Conservation (phyloP, 2,113 vertebrate species). For the Megaceryle torquata region DNA sequence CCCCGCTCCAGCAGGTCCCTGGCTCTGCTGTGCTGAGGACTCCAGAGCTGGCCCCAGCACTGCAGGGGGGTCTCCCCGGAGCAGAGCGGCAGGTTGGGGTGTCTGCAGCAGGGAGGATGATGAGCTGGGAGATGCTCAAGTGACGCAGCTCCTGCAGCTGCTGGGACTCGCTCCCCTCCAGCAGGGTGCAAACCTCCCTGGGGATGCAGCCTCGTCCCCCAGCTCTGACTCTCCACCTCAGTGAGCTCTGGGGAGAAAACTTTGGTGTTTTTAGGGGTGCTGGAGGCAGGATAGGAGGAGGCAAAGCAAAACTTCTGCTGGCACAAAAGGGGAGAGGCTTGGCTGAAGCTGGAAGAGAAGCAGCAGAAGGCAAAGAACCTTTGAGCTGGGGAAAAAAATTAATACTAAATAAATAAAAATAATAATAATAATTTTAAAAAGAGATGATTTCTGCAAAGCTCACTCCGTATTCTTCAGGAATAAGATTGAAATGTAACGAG, state of each 20-base stretch:
- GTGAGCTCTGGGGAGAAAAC: background rate
- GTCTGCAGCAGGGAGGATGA: background rate
- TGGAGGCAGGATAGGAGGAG: background rate
- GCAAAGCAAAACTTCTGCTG: background rate
- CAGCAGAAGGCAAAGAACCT: background rate
- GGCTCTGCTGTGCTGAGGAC: too few species aligned
- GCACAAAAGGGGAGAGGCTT: background rate
- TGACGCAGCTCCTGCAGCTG: background rate
- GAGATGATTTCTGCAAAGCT: background rate
- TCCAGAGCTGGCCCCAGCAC: too few species aligned
- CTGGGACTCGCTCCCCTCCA: background rate
- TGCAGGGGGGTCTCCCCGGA: too few species aligned
- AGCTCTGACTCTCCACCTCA: background rate
- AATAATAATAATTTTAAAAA: background rate
- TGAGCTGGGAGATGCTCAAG: background rate
- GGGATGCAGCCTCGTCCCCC: background rate
- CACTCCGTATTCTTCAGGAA: background rate
- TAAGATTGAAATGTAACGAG: constrained; percentile 4
- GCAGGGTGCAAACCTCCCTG: background rate
- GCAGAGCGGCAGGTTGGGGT: background rate
- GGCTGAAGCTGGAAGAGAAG: background rate
- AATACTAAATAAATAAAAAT: too few species aligned
- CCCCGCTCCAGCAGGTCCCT: too few species aligned
- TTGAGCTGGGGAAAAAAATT: background rate
- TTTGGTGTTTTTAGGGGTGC: background rate